Percentiles rank a stretch among this genome's conserved stretches.
These are phyloP conservation scores for Chromobotia macracanthus DNA, from an alignment of 2,797 vertebrate species.

Conservation along the genomic window DNA sequence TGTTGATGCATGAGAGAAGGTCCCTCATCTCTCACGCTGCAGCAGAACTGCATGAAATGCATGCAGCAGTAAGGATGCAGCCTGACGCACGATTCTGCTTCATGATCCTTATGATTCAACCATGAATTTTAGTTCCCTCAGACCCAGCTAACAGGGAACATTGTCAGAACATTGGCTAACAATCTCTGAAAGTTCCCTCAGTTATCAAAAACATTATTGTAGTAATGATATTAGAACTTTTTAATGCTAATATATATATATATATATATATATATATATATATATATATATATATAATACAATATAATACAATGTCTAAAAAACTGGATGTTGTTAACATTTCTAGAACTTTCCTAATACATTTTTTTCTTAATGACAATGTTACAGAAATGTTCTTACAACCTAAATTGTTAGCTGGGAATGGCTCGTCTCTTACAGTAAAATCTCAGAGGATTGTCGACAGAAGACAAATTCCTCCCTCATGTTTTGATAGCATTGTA, in stretches of 20 bases:
- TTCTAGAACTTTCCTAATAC: no score
- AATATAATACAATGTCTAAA: no score
- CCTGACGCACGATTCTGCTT: constrained; percentile 22
- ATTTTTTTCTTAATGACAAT: no score
- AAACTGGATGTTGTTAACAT: no score
- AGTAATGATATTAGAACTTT: no score
- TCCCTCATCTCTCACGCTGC: constrained; percentile 42
- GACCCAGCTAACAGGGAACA: no score
- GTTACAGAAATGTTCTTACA: no score
- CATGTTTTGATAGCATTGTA: not conserved
- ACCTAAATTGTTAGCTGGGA: not conserved
- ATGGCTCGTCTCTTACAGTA: not conserved
- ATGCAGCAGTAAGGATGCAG: not conserved
- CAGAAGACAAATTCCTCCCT: not conserved
- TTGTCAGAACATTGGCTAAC: not conserved
- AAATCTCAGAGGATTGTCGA: not conserved
- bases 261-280: no score
- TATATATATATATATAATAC: no score
- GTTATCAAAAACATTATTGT: no score
- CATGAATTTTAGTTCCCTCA: constrained; percentile 13
- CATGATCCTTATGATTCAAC: constrained; percentile 1
- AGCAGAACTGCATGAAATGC: constrained; percentile 37
- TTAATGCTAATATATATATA: no score
- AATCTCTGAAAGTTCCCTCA: no score
- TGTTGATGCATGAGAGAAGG: constrained; percentile 51